Base-by-base conservation (phyloP, 2,113 vertebrate genomes). In the Percina caprodes region DNA sequence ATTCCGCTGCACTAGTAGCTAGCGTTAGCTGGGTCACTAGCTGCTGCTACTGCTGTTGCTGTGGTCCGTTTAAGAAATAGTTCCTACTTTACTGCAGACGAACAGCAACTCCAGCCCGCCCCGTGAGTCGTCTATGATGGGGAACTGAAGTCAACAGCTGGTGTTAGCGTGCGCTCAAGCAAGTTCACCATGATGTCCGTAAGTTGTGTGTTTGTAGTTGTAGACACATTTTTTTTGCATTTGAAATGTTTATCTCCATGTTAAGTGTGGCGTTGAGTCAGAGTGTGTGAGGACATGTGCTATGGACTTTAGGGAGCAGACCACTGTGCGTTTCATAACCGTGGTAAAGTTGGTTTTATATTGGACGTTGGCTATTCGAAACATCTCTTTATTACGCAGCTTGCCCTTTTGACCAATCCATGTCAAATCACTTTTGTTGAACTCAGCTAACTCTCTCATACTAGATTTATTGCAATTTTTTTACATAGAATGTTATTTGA, bases 131-230 rank as follows among this genome's bases (percentile, higher is more conserved):
- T 4, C 48, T 49, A 10, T 13, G 66, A 84, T 87, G 86, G 69
- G 8, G 4, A 62, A 3, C n/a, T 45, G 73, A 21, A 26, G 2
- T 48, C 15, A 51, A 0, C 26, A 11, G 69, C n/a, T 16, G 42
- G 58, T 5, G 11, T 52, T 45, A 46, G 46, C 48, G 35, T 67
- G 2, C 45, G 1, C 21, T 15, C 30, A 19, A 42, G 18, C 61
- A 19, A 62, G 6, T 61, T 62, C 86, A 79, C 62, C 89, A 90
- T 73, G 74, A 93, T 93, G 92, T n/a, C 72, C 1, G 92, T 93
- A 74, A 90, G 92, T 90, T 23, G 56, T 42, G 39, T 49, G 8
- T 70, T 26, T 67, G 18, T 26, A 60, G 51, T 49, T 26, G 1
- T 58, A 16, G 39, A 11, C 30, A 59, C 8, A n/a, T 23, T 14